phyloP scores from a whole-genome alignment of 2,888 invertebrate genomes.

The Volucella zonaria region DNA sequence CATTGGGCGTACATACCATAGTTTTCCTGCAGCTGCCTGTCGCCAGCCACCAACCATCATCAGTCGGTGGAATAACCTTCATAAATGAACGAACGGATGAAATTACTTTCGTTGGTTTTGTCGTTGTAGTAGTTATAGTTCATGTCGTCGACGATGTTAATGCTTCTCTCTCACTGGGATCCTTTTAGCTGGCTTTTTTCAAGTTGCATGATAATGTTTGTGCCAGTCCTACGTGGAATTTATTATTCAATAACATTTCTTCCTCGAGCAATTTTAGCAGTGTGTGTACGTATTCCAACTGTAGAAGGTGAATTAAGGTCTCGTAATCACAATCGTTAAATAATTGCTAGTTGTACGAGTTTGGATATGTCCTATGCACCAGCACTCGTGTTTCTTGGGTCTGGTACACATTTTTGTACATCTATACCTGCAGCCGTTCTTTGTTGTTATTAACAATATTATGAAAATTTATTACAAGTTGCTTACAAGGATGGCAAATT shows the following conservation, averaged over 20 bases:
- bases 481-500: too few relatives aligned
- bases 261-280: not conserved
- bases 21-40: not conserved
- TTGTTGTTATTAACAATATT: slow-evolving; percentile 9
- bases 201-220: slow-evolving; percentile 25
- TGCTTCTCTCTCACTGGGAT: slow-evolving; percentile 5
- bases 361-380: not conserved
- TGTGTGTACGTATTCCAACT: not conserved
- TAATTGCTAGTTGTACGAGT: slow-evolving; percentile 6
- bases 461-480: not conserved
- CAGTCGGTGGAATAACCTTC: too few relatives aligned
- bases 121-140: not conserved
- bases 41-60: too few relatives aligned
- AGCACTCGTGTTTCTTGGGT: too few relatives aligned
- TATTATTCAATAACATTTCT: slow-evolving; percentile 43
- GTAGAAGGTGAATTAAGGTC: slow-evolving; percentile 21
- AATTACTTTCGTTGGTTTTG: slow-evolving; percentile 31
- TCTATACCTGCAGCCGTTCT: not conserved
- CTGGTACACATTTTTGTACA: too few relatives aligned
- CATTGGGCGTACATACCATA: slow-evolving; percentile 2
- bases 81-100: slow-evolving; percentile 33
- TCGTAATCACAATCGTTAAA: slow-evolving; percentile 24
- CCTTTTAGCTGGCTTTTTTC: slow-evolving; percentile 30
- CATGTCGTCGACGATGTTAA: not conserved
- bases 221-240: slow-evolving; percentile 27